Conservation (phyloP, 2,888 invertebrate species). For the Lithophane ornitopus region DNA sequence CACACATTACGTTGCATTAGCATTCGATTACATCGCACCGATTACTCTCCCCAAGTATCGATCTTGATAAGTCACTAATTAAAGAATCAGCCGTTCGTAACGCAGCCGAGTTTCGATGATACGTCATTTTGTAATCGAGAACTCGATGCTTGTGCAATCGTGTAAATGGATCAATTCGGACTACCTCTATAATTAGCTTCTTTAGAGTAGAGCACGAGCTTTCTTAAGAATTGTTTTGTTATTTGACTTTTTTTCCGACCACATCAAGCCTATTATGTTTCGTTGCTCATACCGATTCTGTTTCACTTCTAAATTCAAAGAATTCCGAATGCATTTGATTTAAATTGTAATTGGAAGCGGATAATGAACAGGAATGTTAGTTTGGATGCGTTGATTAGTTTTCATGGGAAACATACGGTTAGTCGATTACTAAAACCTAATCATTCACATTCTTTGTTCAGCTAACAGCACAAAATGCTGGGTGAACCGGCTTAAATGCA, state of each 20-base stretch:
- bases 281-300: constrained; percentile 50
- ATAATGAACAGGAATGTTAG: constrained; percentile 42
- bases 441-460: not conserved
- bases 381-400: constrained; percentile 34
- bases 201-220: constrained; percentile 80
- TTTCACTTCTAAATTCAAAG: constrained; percentile 51
- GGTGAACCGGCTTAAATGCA: no score
- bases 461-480: not conserved
- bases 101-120: constrained; percentile 75
- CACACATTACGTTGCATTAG: constrained; percentile 77
- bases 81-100: constrained; percentile 78
- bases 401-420: constrained; percentile 27
- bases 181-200: constrained; percentile 86
- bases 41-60: constrained; percentile 79
- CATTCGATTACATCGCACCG: constrained; percentile 80
- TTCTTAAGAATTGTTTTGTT: constrained; percentile 78
- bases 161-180: constrained; percentile 86
- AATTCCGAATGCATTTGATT: constrained; percentile 44
- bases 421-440: constrained; percentile 22
- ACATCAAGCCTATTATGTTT: constrained; percentile 72
- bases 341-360: constrained; percentile 52
- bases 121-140: constrained; percentile 84
- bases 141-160: constrained; percentile 84
- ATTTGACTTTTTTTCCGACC: constrained; percentile 68
- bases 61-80: constrained; percentile 85